phyloP scores from a whole-genome alignment of 2,888 invertebrate genomes.

The Strigamia crassipes region DNA sequence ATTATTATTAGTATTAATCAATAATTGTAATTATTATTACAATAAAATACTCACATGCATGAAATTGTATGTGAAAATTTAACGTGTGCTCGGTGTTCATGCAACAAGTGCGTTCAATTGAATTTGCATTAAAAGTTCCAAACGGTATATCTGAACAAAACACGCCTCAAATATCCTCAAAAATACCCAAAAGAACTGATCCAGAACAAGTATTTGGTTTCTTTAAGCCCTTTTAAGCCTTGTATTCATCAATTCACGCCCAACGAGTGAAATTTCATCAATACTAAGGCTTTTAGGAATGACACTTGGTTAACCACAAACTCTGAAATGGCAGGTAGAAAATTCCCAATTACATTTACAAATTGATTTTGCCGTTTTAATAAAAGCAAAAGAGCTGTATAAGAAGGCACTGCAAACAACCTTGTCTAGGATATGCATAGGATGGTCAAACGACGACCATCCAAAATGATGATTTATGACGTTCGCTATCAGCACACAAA shows the following conservation, averaged over 20 bases:
- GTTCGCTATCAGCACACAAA: too few species aligned
- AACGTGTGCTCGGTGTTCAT: constrained; percentile 47
- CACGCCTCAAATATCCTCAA: constrained; percentile 47
- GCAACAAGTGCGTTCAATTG: constrained; percentile 46
- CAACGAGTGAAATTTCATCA: too few species aligned
- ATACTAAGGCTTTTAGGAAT: background rate
- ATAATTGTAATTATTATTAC: constrained; percentile 22
- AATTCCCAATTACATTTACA: constrained; percentile 44
- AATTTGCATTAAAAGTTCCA: constrained; percentile 47
- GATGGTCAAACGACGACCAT: background rate
- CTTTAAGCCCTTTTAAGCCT: background rate
- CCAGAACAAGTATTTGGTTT: constrained; percentile 41
- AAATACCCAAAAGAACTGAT: constrained; percentile 47
- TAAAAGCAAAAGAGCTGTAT: constrained; percentile 44
- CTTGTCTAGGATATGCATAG: constrained; percentile 13
- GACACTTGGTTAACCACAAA: constrained; percentile 8
- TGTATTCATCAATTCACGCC: too few species aligned
- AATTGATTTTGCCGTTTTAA: constrained; percentile 8
- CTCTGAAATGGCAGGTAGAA: constrained; percentile 45
- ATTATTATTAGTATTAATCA: too few species aligned
- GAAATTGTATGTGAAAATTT: constrained; percentile 28
- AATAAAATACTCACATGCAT: constrained; percentile 47
- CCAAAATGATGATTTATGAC: background rate
- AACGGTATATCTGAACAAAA: constrained; percentile 47
- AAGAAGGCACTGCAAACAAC: constrained; percentile 45